Conservation (phyloP, 1,140 invertebrate species). For the Sipha flava region DNA sequence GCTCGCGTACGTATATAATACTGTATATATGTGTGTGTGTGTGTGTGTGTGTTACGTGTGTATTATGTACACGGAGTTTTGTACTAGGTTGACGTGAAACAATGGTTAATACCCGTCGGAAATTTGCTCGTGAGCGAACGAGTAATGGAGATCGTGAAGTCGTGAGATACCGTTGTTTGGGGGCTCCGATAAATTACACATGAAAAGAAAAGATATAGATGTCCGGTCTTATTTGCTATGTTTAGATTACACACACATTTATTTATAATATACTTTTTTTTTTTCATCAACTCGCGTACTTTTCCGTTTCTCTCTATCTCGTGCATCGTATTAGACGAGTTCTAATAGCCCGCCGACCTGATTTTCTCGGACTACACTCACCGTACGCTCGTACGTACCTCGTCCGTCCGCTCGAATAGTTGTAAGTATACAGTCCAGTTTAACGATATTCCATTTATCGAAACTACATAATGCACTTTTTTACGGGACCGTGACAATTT, state of each 20-base stretch:
- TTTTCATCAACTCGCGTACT: background rate
- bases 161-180: conserved; percentile 29
- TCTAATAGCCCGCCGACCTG: too few species aligned
- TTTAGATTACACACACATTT: background rate
- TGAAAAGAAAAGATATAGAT: conserved; percentile 9
- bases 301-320: background rate
- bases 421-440: too few species aligned
- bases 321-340: too few species aligned
- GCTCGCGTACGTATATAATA: too few species aligned
- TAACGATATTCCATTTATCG: too few species aligned
- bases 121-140: conserved; percentile 29
- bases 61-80: background rate
- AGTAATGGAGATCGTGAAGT: conserved; percentile 28
- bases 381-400: too few species aligned
- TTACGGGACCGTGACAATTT: too few species aligned
- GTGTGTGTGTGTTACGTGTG: too few species aligned
- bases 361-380: too few species aligned
- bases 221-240: conserved; percentile 24
- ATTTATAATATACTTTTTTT: background rate
- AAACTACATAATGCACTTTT: too few species aligned
- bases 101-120: conserved; percentile 26
- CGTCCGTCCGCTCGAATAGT: too few species aligned
- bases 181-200: conserved; percentile 29
- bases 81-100: conserved; percentile 21
- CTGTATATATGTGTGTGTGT: too few species aligned